These are phyloP conservation scores for Vesta saturnalis DNA, from an alignment of 2,888 invertebrate species.

Conservation along the genomic window DNA sequence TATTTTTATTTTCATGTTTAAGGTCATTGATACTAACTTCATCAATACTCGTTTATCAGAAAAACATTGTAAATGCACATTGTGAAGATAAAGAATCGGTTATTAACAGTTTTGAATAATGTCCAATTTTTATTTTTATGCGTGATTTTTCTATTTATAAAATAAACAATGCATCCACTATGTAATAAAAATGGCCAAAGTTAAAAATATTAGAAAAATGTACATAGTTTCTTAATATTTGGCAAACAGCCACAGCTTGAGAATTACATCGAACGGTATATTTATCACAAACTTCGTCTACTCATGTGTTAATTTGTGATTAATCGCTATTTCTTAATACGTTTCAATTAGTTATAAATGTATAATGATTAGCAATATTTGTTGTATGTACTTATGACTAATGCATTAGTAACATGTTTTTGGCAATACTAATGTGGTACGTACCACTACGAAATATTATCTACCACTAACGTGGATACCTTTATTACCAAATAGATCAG, in stretches of 20 bases:
- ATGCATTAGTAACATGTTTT: too few species aligned
- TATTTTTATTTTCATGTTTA: conserved; percentile 23
- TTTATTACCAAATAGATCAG: too few species aligned
- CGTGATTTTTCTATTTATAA: not conserved
- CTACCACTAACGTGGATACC: too few species aligned
- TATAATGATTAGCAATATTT: too few species aligned
- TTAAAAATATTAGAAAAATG: conserved; percentile 2
- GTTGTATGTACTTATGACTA: too few species aligned
- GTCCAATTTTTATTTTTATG: not conserved
- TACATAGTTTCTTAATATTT: conserved; percentile 13
- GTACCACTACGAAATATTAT: too few species aligned
- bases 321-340: not conserved
- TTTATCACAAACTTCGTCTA: not conserved
- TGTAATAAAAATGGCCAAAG: not conserved
- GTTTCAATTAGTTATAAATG: too few species aligned
- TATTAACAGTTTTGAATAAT: not conserved
- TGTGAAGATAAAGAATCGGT: too few species aligned
- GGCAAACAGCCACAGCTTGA: not conserved
- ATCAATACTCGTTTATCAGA: not conserved
- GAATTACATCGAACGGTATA: not conserved
- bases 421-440: too few species aligned
- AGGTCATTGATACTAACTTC: conserved; percentile 21
- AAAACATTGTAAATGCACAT: not conserved
- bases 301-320: too few species aligned
- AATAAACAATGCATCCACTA: not conserved